Base-by-base conservation (phyloP, 2,888 invertebrate genomes). In the Tetragnatha montana region DNA sequence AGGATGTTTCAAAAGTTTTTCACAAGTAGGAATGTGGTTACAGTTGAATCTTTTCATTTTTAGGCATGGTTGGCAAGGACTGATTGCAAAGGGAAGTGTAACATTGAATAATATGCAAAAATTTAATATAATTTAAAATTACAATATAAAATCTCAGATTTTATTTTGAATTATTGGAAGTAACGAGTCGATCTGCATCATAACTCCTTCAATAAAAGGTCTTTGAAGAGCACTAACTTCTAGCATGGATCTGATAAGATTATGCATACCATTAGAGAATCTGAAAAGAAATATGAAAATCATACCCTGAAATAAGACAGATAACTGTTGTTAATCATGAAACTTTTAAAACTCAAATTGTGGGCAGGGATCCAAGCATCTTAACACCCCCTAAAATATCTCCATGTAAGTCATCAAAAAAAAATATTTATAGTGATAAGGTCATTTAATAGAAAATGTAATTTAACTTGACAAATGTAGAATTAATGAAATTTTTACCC, bases 201-300 rank as follows among this genome's bases (percentile, higher is more conserved):
- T 95, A 8, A 96, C 95, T 92, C 95, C 95, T 92, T 96, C 96
- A 91, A 97, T 95, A 92, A 96, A 96, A 10, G 97, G 97, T 91
- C 97, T 94, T 93, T 96, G 96, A 94, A 95, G 95, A 49, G 96
- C 95, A 94, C 96, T 96, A n/a, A 96, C 95, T 92, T 95, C 95
- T 90, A 97, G 93, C 95, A 96, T 96, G 90, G 95, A 95, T 75
- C 94, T 93, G 90, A 97, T 95, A 89, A 96, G 94, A 90, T 96
- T 95, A 91, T 96, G 95, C 93, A 96, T 94, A 91, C 95, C 95
- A 95, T 96, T 93, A 79, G 95, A 94, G 91, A 93, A 93, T 91
- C 93, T 93, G 91, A 91, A 92, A 92, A 91, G 74, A 51, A 50
- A n/a, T n/a, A n/a, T n/a, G n/a, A n/a, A 47, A 21, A 6, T 1